Conservation (phyloP, 2,113 vertebrate genomes). For the Climacteris rufus region DNA sequence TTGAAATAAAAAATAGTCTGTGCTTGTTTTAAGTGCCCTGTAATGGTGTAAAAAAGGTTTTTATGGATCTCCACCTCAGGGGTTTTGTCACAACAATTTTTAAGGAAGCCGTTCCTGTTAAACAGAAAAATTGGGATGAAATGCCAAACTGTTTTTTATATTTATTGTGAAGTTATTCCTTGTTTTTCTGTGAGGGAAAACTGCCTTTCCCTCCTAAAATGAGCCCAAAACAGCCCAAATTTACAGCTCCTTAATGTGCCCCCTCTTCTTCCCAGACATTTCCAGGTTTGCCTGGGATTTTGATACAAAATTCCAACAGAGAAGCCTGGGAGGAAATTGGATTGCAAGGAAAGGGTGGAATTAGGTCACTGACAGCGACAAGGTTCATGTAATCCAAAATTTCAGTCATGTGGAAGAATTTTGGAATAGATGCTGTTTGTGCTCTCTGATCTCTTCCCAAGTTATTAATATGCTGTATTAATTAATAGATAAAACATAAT, state of each 20-base stretch:
- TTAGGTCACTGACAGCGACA: too few relatives aligned
- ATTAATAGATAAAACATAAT: not conserved
- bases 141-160: not conserved
- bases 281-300: not conserved
- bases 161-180: not conserved
- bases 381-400: not conserved
- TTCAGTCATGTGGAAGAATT: not conserved
- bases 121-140: not conserved
- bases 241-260: fast-evolving
- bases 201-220: not conserved
- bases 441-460: not conserved
- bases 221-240: not conserved
- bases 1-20: not conserved
- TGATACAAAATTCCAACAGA: not conserved
- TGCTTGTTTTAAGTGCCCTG: not conserved
- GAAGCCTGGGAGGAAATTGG: not conserved
- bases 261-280: not conserved
- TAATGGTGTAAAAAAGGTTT: not conserved
- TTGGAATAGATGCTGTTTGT: not conserved
- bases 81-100: not conserved
- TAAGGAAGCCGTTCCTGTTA: not conserved
- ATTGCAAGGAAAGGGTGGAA: not conserved
- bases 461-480: not conserved
- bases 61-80: not conserved
- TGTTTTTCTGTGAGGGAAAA: not conserved